A percentile compares a stretch with the other conserved stretches of the same genome.
phyloP scores from a whole-genome alignment of 1,140 invertebrate genomes.

The Lutraria rhynchaena region DNA sequence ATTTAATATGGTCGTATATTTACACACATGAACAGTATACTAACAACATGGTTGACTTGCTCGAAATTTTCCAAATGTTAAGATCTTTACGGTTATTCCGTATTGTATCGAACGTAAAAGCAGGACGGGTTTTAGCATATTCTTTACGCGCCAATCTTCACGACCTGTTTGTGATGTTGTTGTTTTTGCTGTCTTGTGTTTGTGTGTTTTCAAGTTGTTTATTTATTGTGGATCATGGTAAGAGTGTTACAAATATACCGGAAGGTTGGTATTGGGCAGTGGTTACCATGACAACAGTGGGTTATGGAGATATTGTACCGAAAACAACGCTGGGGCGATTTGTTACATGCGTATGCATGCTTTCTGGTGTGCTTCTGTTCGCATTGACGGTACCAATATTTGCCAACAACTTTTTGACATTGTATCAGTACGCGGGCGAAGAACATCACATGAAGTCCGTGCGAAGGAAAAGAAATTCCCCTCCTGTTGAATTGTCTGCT shows the following conservation, averaged over 20 bases:
- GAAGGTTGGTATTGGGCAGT: constrained; percentile 86
- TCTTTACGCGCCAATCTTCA: constrained; percentile 4
- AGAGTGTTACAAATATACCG: constrained; percentile 36
- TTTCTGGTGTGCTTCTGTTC: constrained; percentile 97
- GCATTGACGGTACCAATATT: constrained; percentile 97
- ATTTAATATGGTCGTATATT: neutral
- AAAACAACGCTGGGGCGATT: constrained; percentile 90
- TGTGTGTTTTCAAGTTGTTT: constrained; percentile 46
- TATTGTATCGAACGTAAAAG: constrained; percentile 29
- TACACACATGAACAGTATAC: neutral
- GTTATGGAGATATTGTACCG: constrained; percentile 87
- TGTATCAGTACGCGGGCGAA: constrained; percentile 8
- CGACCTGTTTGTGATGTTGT: constrained; percentile 30
- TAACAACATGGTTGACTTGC: constrained; percentile 17
- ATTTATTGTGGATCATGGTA: constrained; percentile 27
- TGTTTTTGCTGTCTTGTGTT: constrained; percentile 34
- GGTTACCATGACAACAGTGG: constrained; percentile 98
- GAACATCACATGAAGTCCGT: neutral
- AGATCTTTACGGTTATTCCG: constrained; percentile 47
- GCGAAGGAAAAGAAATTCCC: no score
- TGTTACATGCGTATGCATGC: constrained; percentile 95
- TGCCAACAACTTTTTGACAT: constrained; percentile 85
- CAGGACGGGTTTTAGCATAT: constrained; percentile 41
- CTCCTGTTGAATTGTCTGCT: no score
- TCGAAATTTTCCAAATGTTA: constrained; percentile 37